phyloP scores from a whole-genome alignment of 2,113 vertebrate genomes.

The Oenanthe oenanthe region DNA sequence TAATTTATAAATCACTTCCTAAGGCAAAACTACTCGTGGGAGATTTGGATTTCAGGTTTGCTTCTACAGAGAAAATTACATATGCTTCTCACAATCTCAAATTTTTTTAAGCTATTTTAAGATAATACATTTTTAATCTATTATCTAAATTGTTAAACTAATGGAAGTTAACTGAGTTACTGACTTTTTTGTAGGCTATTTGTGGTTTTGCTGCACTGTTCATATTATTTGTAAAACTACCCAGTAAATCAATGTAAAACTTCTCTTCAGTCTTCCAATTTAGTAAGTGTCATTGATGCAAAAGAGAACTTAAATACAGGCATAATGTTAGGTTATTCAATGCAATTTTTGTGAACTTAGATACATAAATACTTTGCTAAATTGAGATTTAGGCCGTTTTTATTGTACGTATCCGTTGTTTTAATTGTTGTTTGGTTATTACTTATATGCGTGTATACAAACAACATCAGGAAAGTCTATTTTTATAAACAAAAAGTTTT shows the following conservation, averaged over 20 bases:
- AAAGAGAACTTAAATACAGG: neutral
- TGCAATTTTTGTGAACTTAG: neutral
- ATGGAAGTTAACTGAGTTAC: neutral
- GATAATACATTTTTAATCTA: neutral
- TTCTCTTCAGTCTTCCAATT: neutral
- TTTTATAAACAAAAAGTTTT: neutral
- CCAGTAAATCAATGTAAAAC: neutral
- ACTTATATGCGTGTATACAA: neutral
- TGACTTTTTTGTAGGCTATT: neutral
- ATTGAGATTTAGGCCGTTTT: neutral
- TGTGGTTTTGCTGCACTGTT: neutral
- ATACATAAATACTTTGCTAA: neutral
- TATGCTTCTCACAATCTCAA: neutral
- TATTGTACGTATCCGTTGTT: neutral
- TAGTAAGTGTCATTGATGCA: neutral
- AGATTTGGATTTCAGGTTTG: neutral
- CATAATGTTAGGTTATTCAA: neutral
- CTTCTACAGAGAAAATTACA: neutral
- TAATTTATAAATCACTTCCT: neutral
- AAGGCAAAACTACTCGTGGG: neutral
- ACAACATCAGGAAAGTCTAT: neutral
- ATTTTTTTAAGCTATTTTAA: neutral
- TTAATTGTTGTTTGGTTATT: neutral
- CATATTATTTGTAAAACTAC: neutral
- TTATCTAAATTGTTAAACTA: neutral